These are phyloP conservation scores for Vidua macroura DNA, from an alignment of 2,113 vertebrate species.

Conservation along the genomic window DNA sequence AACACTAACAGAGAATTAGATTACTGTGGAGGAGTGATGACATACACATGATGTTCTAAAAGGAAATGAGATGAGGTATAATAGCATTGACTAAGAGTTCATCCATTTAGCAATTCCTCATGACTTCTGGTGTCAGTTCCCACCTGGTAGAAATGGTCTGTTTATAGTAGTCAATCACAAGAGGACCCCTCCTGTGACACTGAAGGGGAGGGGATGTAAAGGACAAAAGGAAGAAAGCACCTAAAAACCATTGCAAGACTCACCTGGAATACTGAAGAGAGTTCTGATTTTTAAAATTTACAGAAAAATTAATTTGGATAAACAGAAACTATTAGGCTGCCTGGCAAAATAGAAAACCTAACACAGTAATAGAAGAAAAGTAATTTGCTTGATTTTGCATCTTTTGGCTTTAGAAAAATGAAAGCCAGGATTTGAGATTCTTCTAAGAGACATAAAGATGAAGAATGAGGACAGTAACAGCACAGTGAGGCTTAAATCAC, in stretches of 20 bases:
- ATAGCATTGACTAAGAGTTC: neutral
- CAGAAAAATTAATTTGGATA: neutral
- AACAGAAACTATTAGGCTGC: neutral
- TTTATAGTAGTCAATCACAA: neutral
- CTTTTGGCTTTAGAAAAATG: neutral
- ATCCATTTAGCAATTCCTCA: neutral
- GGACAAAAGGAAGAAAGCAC: neutral
- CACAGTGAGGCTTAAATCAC: neutral
- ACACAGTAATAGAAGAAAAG: neutral
- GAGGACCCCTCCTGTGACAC: neutral
- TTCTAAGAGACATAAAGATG: neutral
- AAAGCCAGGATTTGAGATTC: neutral
- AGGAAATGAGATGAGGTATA: neutral
- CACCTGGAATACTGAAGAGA: neutral
- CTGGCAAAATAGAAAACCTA: neutral
- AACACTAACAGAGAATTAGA: neutral
- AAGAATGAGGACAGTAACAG: neutral
- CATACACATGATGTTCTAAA: neutral
- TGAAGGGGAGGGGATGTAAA: neutral
- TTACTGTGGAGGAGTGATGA: neutral
- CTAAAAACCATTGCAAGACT: neutral
- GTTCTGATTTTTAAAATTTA: neutral
- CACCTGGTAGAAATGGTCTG: neutral
- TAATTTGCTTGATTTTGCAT: neutral
- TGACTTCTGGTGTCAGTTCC: neutral